Conservation (phyloP, 2,888 invertebrate genomes). For the Hartigia nigra region DNA sequence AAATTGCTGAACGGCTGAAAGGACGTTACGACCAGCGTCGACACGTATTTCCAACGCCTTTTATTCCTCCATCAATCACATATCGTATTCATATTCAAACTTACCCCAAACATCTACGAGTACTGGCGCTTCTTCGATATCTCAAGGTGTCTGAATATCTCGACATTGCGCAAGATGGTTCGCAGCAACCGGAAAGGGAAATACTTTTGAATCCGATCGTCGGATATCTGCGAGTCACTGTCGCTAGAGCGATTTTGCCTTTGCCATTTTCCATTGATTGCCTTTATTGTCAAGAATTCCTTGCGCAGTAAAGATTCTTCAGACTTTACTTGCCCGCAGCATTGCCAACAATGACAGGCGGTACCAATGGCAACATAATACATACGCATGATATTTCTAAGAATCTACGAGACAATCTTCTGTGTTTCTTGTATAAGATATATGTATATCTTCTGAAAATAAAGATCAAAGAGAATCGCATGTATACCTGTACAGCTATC, state of each 20-base stretch:
- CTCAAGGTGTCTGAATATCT: conserved; percentile 36
- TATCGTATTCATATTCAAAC: background rate
- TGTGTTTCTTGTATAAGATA: background rate
- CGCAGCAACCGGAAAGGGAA: conserved; percentile 37
- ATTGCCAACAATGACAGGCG: background rate
- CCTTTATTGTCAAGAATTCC: conserved; percentile 1
- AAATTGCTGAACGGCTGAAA: conserved; percentile 39
- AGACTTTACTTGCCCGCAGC: background rate
- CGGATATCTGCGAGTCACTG: conserved; percentile 42
- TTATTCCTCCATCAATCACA: background rate
- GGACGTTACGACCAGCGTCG: background rate
- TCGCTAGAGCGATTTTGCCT: conserved; percentile 18
- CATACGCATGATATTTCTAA: background rate
- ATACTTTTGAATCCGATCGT: conserved; percentile 47
- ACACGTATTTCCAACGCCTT: background rate
- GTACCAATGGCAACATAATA: background rate
- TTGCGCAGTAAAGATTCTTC: background rate
- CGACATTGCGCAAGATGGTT: conserved; percentile 4
- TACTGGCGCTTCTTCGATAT: conserved; percentile 26
- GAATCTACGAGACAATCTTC: background rate
- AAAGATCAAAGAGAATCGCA: background rate
- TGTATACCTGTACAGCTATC: background rate
- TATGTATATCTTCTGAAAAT: background rate
- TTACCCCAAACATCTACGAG: background rate
- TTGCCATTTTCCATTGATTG: conserved; percentile 34